phyloP scores from a whole-genome alignment of 2,888 invertebrate genomes.

The Steinernema scapterisci region DNA sequence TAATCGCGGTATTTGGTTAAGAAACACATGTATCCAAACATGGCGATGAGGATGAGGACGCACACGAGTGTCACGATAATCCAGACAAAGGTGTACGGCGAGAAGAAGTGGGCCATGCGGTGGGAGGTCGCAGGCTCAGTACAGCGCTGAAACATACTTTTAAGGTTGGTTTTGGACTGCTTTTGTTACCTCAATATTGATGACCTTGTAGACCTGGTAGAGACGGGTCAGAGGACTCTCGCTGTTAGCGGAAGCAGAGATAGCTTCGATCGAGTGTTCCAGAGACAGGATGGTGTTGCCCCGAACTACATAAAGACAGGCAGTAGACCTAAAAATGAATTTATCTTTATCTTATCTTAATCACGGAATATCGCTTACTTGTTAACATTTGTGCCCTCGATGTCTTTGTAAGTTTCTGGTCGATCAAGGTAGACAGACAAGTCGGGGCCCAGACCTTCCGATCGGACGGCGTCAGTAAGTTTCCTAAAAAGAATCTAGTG shows the following conservation, averaged over 20 bases:
- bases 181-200: constrained; percentile 37
- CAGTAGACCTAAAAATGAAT: constrained; percentile 32
- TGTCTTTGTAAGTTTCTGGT: constrained; percentile 28
- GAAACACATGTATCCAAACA: constrained; percentile 51
- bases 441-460: constrained; percentile 10
- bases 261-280: constrained; percentile 31
- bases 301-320: constrained; percentile 39
- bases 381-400: neutral
- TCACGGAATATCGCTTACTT: neutral
- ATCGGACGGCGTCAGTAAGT: neutral
- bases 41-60: constrained; percentile 43
- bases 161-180: neutral
- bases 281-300: constrained; percentile 23
- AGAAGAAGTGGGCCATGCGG: constrained; percentile 32
- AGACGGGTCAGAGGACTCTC: constrained; percentile 38
- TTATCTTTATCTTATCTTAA: neutral
- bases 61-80: constrained; percentile 40
- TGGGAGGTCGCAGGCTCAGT: neutral
- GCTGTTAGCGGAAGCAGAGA: constrained; percentile 40
- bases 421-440: neutral
- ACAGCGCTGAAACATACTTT: constrained; percentile 22
- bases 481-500: neutral
- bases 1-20: constrained; percentile 46
- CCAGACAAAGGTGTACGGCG: constrained; percentile 44
- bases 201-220: constrained; percentile 35